Evolutionary conservation across 2,113 vertebrate genomes (phyloP).

Genomic region (Ascaphus truei): DNA sequence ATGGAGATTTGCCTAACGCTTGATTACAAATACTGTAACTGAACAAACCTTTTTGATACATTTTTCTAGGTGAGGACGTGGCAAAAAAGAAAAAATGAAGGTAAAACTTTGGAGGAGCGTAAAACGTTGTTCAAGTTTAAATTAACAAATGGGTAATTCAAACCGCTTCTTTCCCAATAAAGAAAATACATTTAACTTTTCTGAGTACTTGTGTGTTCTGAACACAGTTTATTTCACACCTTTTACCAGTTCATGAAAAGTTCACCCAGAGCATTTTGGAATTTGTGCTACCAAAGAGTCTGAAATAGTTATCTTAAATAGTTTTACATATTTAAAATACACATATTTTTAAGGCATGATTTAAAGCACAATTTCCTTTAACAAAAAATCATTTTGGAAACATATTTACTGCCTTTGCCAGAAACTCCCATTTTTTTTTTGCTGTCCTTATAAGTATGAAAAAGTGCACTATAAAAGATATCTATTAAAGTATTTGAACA

Average conservation of each 20-base stretch:
- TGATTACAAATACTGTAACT: too few species aligned
- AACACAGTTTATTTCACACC: constrained; percentile 12
- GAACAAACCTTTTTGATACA: too few species aligned
- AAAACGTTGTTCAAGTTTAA: constrained; percentile 6
- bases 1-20: too few species aligned
- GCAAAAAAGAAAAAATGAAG: constrained; percentile 1
- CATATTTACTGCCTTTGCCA: constrained; percentile 11
- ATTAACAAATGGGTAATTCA: constrained; percentile 23
- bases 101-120: not conserved
- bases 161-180: constrained; percentile 11
- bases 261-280: constrained; percentile 1
- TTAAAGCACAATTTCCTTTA: constrained; percentile 24
- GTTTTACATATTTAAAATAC: constrained; percentile 7
- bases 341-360: constrained; percentile 14
- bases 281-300: not conserved
- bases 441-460: constrained; percentile 17
- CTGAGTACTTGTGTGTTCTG: constrained; percentile 16
- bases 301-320: not conserved
- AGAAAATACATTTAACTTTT: constrained; percentile 14
- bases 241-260: constrained; percentile 20
- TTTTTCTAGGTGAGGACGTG: too few species aligned
- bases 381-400: constrained; percentile 18
- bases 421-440: not conserved
- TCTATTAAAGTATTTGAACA: not conserved
- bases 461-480: constrained; percentile 8